These are phyloP conservation scores for Ips nitidus DNA, from an alignment of 1,140 invertebrate genomes.

Conservation along the genomic window DNA sequence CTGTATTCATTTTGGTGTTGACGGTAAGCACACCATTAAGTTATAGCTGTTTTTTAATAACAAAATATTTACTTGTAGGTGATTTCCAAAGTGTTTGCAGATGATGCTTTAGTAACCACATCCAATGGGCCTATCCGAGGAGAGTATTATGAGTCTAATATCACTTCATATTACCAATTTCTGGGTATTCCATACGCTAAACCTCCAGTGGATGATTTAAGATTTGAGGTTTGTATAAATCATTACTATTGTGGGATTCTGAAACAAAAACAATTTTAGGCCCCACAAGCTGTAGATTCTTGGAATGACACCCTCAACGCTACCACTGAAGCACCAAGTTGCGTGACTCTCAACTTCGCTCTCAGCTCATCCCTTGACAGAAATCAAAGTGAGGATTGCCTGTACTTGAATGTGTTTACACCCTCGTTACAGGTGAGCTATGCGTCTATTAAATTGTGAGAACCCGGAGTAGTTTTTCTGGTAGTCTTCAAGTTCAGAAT, in stretches of 20 bases:
- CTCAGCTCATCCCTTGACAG: neutral
- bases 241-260: neutral
- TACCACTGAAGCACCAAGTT: neutral
- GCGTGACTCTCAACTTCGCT: neutral
- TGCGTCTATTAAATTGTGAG: neutral
- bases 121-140: slow-evolving; percentile 19
- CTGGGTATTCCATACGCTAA: slow-evolving; percentile 21
- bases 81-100: neutral
- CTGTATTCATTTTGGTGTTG: too few relatives aligned
- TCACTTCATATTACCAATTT: slow-evolving; percentile 18
- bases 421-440: slow-evolving; percentile 9
- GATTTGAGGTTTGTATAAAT: slow-evolving; percentile 15
- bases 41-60: too few relatives aligned
- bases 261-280: slow-evolving; percentile 11
- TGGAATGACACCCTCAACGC: slow-evolving; percentile 14
- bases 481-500: neutral
- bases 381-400: slow-evolving; percentile 18
- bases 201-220: slow-evolving; percentile 17
- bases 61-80: too few relatives aligned
- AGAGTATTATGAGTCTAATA: slow-evolving; percentile 3
- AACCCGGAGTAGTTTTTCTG: neutral
- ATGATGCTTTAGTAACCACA: slow-evolving; percentile 9
- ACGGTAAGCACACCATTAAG: too few relatives aligned
- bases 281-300: slow-evolving; percentile 4
- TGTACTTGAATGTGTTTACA: slow-evolving; percentile 17